A percentile compares a stretch with the other conserved stretches of the same genome.
Conservation (phyloP, 2,113 vertebrate species). For the Varanus salvator region DNA sequence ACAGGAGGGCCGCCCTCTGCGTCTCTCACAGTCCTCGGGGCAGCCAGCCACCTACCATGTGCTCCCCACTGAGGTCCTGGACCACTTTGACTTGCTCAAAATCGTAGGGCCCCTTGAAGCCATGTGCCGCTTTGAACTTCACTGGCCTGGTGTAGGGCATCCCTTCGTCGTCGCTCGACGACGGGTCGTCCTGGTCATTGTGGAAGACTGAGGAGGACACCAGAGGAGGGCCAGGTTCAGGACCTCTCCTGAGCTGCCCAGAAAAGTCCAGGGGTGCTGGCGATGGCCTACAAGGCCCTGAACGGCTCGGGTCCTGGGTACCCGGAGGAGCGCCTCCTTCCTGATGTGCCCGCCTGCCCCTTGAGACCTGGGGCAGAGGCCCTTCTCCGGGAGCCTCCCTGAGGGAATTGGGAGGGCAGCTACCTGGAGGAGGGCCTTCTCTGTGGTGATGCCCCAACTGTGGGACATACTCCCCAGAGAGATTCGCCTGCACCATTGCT, state of each 20-base stretch:
- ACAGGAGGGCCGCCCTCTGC: no score
- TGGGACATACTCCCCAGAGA: no score
- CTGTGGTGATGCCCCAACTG: no score
- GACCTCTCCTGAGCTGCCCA: background rate
- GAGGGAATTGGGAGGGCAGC: no score
- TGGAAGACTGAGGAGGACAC: slow-evolving; percentile 88
- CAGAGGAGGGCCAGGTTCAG: background rate
- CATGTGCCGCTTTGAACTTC: slow-evolving; percentile 98
- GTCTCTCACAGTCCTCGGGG: background rate
- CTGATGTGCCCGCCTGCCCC: no score
- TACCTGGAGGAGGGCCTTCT: no score
- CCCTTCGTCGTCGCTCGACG: slow-evolving; percentile 97
- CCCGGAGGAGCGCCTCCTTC: no score
- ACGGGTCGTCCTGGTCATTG: slow-evolving; percentile 95
- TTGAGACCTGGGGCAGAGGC: no score
- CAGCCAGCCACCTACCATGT: slow-evolving; percentile 84
- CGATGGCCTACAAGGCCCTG: no score
- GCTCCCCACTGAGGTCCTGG: slow-evolving; percentile 97
- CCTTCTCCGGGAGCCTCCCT: no score
- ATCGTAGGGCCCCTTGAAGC: slow-evolving; percentile 98
- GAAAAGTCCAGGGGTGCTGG: background rate
- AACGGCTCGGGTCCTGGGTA: no score
- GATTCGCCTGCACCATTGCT: no score
- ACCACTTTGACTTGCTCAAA: slow-evolving; percentile 98
- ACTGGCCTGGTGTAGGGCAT: slow-evolving; percentile 98